phyloP scores from a whole-genome alignment of 2,113 vertebrate species.

The Coreoperca whiteheadi region DNA sequence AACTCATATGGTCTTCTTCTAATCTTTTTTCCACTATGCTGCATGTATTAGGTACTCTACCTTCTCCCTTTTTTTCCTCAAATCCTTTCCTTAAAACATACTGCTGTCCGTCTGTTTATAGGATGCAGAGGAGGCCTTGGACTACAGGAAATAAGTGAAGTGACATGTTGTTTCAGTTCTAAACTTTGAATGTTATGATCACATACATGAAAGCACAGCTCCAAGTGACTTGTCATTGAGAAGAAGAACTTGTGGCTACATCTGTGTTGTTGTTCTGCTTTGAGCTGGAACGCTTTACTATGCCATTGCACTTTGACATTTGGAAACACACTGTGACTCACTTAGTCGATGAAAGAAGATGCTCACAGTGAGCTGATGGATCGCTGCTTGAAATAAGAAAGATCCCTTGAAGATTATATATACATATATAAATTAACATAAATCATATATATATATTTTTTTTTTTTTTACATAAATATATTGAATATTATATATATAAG shows the following conservation, averaged over 20 bases:
- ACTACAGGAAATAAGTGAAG: not conserved
- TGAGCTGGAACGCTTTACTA: constrained; percentile 37
- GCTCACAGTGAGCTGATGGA: constrained; percentile 18
- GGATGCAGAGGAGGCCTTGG: not conserved
- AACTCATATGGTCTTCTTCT: constrained; percentile 48
- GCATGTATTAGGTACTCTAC: constrained; percentile 3
- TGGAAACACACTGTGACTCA: constrained; percentile 59
- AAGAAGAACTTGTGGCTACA: constrained; percentile 19
- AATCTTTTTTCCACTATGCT: constrained; percentile 21
- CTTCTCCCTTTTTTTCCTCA: not conserved
- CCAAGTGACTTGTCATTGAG: constrained; percentile 36
- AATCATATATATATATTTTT: no score
- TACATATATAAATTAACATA: no score
- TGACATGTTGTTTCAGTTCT: constrained; percentile 1
- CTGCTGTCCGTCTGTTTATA: not conserved
- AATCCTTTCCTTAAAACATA: constrained; percentile 18
- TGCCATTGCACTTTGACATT: constrained; percentile 64
- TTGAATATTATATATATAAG: no score
- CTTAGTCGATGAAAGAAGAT: constrained; percentile 36
- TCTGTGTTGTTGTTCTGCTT: constrained; percentile 46
- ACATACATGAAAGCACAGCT: constrained; percentile 25
- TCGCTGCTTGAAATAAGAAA: constrained; percentile 10
- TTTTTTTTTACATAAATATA: no score
- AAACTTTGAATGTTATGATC: constrained; percentile 17
- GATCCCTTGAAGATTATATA: constrained; percentile 37